Evolutionary conservation across 2,113 vertebrate genomes (phyloP), one percentile per base, ranked within the genome.

Genomic region (Plecturocebus donacophilus): DNA sequence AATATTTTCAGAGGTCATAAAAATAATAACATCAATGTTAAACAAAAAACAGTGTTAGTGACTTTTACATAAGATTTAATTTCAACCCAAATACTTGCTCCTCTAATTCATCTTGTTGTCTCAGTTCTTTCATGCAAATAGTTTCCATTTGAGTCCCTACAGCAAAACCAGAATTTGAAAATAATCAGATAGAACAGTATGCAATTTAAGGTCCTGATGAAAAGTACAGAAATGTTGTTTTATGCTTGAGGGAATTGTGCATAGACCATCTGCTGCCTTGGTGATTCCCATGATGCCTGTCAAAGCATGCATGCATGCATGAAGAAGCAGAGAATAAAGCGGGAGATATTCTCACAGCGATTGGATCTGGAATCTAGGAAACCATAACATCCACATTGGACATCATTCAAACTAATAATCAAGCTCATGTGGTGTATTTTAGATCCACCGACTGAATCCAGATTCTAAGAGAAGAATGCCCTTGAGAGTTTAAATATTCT

Each of bases 161-260:
- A 93, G 97, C 96, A 96, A 98, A 94, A 66, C 6, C 77, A 94
- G 75, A 94, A 85, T 96, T 98, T 98, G 97, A 98, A 98, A 98
- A 98, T 98, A 98, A 99, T 98, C 97, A 97, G 94, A 98, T 23
- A 97, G 83, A 98, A 93, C 97, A 98, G 90, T 94, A 95, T 98
- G 95, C 95, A 97, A 97, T 97, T 98, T 97, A 98, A 98, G 98
- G 97, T 98, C 97, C 95, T 97, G 96, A 98, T 90, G 98, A 97
- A 92, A 97, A 96, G 96, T 81, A 94, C 90, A 98, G 97, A 97
- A 98, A 98, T 96, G 97, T 80, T 98, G 98, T 95, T 98, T 98
- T 97, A 95, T 98, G 98, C 98, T 98, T 98, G 92, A 98, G 98
- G 98, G 97, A 98, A 73, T 96, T 79, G 86, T 90, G 90, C 98